Percentiles rank a stretch among this genome's conserved stretches.
Evolutionary conservation across 2,888 invertebrate genomes (phyloP).

Genomic region (Ochropleura plecta): DNA sequence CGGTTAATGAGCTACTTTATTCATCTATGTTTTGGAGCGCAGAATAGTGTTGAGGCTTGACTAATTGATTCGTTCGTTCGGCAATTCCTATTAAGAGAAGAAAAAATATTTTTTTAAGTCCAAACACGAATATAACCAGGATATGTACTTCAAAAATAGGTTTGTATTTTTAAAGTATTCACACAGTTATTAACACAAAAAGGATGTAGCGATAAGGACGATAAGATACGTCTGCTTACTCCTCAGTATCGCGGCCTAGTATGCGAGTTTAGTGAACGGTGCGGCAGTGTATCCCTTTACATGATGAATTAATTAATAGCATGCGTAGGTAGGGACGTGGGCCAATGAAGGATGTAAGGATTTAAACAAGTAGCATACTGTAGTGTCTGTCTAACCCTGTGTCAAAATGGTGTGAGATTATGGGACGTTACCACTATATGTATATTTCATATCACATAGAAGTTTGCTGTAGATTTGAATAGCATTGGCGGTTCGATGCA

Average conservation of each 20-base stretch:
- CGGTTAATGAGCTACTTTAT: too few relatives aligned
- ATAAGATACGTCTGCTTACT: constrained; percentile 45
- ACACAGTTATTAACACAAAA: constrained; percentile 36
- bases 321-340: not conserved
- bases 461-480: not conserved
- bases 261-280: not conserved
- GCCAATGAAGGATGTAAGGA: not conserved
- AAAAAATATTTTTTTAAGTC: too few relatives aligned
- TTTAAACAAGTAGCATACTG: too few relatives aligned
- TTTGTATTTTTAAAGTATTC: constrained; percentile 6
- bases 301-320: constrained; percentile 12
- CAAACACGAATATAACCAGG: not conserved
- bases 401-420: not conserved
- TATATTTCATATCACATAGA: not conserved
- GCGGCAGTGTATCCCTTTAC: constrained; percentile 1
- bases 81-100: too few relatives aligned
- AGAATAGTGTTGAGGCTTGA: too few relatives aligned
- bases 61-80: too few relatives aligned
- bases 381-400: accelerated
- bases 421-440: not conserved
- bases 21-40: too few relatives aligned
- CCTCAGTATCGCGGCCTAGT: constrained; percentile 36
- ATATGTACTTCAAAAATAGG: not conserved
- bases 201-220: constrained; percentile 48
- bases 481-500: too few relatives aligned